phyloP scores from a whole-genome alignment of 2,888 invertebrate genomes.

The Drosophila melanosoma region DNA sequence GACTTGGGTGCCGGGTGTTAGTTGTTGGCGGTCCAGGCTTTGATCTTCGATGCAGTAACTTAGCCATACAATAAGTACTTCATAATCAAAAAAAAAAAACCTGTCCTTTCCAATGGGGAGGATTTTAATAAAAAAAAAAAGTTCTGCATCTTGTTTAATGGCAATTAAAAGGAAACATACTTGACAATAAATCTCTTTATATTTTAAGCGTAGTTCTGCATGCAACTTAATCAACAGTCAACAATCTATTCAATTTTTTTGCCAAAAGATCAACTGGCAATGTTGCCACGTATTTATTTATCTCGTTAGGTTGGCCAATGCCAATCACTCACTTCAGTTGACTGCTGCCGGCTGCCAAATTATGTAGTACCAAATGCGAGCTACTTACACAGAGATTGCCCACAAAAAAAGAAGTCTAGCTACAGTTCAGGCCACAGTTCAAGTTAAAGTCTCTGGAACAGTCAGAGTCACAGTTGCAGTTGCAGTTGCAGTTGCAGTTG shows the following conservation, averaged over 20 bases:
- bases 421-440: conserved; percentile 53
- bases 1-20: conserved; percentile 10
- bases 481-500: neutral
- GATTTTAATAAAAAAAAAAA: conserved; percentile 2
- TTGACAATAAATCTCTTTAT: conserved; percentile 13
- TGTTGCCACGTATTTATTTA: conserved; percentile 4
- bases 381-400: conserved; percentile 44
- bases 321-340: conserved; percentile 56
- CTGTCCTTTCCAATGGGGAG: conserved; percentile 10
- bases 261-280: conserved; percentile 32
- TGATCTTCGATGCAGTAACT: conserved; percentile 47
- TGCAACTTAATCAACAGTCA: conserved; percentile 40
- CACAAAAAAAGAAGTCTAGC: conserved; percentile 11
- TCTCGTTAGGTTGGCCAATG: conserved; percentile 50
- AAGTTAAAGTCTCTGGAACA: conserved; percentile 59
- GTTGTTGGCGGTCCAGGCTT: conserved; percentile 42
- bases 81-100: conserved; percentile 47
- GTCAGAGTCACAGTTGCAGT: neutral
- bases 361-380: conserved; percentile 55
- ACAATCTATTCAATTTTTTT: conserved; percentile 21
- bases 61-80: conserved; percentile 25
- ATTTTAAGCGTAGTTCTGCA: conserved; percentile 1
- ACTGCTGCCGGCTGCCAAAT: conserved; percentile 66
- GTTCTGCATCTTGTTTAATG: conserved; percentile 8
- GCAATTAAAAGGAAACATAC: conserved; percentile 21